Conservation (phyloP, 2,113 vertebrate genomes). For the Cyphomyrus discorhynchus region DNA sequence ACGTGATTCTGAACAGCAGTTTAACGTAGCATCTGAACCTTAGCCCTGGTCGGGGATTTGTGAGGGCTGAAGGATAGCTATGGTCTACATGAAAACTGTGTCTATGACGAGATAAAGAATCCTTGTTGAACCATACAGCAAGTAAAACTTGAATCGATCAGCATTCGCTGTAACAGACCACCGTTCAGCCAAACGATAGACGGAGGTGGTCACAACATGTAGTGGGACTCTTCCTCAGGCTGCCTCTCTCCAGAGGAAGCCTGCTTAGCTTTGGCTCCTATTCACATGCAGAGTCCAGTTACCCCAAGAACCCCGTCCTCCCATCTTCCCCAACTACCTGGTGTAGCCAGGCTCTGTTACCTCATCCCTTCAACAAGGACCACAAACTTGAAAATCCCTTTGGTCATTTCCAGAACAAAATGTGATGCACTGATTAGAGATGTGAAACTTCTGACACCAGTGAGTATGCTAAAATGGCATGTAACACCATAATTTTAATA, state of each 20-base stretch:
- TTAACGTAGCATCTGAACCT: constrained; percentile 23
- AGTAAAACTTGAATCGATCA: constrained; percentile 45
- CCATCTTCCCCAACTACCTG: background rate
- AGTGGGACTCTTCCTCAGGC: background rate
- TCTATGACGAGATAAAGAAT: background rate
- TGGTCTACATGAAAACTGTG: constrained; percentile 12
- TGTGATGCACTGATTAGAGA: constrained; percentile 4
- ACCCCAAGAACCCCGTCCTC: background rate
- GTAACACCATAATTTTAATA: background rate
- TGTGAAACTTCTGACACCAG: constrained; percentile 14
- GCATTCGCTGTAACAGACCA: constrained; percentile 17
- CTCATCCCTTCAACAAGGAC: constrained; percentile 8
- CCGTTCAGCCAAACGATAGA: background rate
- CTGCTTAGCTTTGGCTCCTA: background rate
- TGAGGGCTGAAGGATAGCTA: background rate
- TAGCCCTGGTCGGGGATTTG: background rate
- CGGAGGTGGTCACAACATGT: background rate
- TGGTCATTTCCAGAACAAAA: constrained; percentile 19
- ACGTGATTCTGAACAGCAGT: background rate
- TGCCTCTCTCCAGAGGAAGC: background rate
- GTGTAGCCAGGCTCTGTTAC: background rate
- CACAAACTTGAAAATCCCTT: constrained; percentile 17
- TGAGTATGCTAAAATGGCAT: background rate
- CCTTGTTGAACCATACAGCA: constrained; percentile 17
- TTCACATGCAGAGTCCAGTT: background rate